phyloP scores from a whole-genome alignment of 2,888 invertebrate genomes.

The Pristionchus maxplancki region DNA sequence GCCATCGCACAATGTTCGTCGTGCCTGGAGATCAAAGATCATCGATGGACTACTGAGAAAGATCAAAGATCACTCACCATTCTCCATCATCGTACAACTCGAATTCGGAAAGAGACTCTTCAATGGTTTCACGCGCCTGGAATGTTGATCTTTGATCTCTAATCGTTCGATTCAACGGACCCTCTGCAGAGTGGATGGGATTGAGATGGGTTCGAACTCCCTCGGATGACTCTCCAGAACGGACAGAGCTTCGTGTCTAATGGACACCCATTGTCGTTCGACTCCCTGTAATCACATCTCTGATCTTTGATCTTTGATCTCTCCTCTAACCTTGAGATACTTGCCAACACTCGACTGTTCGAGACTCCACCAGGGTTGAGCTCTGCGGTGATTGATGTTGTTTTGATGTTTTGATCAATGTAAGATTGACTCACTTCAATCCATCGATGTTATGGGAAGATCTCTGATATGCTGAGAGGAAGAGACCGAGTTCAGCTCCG shows the following conservation, averaged over 20 bases:
- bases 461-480: conserved; percentile 52
- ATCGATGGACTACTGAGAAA: neutral
- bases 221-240: conserved; percentile 22
- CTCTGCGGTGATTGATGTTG: neutral
- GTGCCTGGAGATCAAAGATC: conserved; percentile 28
- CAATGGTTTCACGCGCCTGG: conserved; percentile 29
- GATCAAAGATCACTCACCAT: conserved; percentile 37
- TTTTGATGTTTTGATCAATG: neutral
- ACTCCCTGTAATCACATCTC: conserved; percentile 8
- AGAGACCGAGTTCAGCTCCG: conserved; percentile 50
- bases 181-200: conserved; percentile 42
- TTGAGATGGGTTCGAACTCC: conserved; percentile 42
- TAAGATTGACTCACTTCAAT: neutral
- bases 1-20: conserved; percentile 34
- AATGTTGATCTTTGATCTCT: conserved; percentile 44
- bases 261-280: conserved; percentile 49
- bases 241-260: conserved; percentile 48
- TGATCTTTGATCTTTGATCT: conserved; percentile 18
- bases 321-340: conserved; percentile 43
- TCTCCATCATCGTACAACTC: conserved; percentile 34
- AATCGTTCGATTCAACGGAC: neutral
- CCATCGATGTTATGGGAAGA: conserved; percentile 51
- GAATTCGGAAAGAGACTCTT: conserved; percentile 40
- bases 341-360: conserved; percentile 45
- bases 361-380: conserved; percentile 51